Evolutionary conservation across 2,888 invertebrate genomes (phyloP).

Genomic region (Timema podura): DNA sequence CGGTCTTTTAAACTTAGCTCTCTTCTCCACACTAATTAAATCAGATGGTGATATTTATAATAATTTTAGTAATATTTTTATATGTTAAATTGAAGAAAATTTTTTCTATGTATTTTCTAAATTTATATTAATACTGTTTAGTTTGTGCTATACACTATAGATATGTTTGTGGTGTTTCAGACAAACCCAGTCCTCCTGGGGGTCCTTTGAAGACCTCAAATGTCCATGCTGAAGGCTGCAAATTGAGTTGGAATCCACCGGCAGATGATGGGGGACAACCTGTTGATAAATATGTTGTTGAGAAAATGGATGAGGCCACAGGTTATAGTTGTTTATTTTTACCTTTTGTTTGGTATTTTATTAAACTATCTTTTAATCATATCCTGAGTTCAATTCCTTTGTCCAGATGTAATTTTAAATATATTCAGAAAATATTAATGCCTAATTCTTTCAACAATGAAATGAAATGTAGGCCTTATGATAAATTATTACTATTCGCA

Average conservation of each 20-base stretch:
- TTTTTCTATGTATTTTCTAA: slow-evolving; percentile 4
- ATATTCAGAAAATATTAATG: not conserved
- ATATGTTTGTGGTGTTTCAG: slow-evolving; percentile 41
- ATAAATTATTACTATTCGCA: too few species aligned
- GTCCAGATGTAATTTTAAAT: not conserved
- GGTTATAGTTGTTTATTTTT: slow-evolving; percentile 45
- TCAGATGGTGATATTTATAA: not conserved
- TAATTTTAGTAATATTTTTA: not conserved
- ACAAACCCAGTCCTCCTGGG: slow-evolving; percentile 84
- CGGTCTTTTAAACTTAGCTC: not conserved
- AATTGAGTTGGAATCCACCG: slow-evolving; percentile 87
- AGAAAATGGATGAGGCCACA: slow-evolving; percentile 89
- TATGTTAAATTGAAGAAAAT: too few species aligned
- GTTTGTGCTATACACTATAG: too few species aligned
- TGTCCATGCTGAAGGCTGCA: slow-evolving; percentile 85
- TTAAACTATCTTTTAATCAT: not conserved
- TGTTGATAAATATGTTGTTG: slow-evolving; percentile 89
- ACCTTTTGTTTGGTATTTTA: too few species aligned
- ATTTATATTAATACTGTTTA: not conserved
- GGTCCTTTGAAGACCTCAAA: slow-evolving; percentile 89
- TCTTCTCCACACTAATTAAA: not conserved
- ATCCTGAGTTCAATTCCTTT: not conserved
- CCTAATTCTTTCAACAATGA: not conserved
- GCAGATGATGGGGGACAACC: slow-evolving; percentile 93
- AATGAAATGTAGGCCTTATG: not conserved